Evolutionary conservation across 2,888 invertebrate genomes (phyloP), one percentile per base, ranked within the genome.

Genomic region (Malacosoma neustria): DNA sequence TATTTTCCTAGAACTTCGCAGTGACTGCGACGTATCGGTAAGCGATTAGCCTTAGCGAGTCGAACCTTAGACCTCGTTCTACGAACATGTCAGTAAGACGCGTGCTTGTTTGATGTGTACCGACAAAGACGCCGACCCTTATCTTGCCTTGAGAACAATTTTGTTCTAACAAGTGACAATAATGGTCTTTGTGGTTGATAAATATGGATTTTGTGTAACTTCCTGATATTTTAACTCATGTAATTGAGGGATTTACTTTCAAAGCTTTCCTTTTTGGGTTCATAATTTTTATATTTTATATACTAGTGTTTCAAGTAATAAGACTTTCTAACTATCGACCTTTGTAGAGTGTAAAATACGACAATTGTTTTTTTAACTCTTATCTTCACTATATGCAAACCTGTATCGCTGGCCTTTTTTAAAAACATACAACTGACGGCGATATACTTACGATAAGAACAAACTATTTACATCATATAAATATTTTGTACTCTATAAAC

Each of bases 41-140:
- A 57, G 55, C 63, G 75, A 81, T 80, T 80, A 79, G 68, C 55
- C 42, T 59, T n/a, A n/a, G n/a, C n/a, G 64, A 57, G 54, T 69
- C 67, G 70, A 72, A 73, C 71, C 61, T 55, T 51, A 58, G 69
- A 74, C 76, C 76, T 62, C 55, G 57, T 82, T 81, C 81, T 54
- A 48, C 70, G 80, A 81, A 82, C 55, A 56, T 61, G 60, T 58
- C 56, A 48, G 41, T 45, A 54, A 53, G 64, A 59, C 71, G 69
- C 74, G 68, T 69, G 75, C 70, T 61, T 39, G 46, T 80, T 82
- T 81, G 70, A 81, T 60, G 55, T 57, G 33, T 38, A 62, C 84
- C 84, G 82, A 69, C 84, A 82, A 82, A 84, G 58, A 62, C 50
- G 55, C 84, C 84, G 84, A 38, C 49, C 59, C 72, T 81, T 80